These are phyloP conservation scores for Halcyon senegalensis DNA, from an alignment of 2,113 vertebrate genomes.

Conservation along the genomic window DNA sequence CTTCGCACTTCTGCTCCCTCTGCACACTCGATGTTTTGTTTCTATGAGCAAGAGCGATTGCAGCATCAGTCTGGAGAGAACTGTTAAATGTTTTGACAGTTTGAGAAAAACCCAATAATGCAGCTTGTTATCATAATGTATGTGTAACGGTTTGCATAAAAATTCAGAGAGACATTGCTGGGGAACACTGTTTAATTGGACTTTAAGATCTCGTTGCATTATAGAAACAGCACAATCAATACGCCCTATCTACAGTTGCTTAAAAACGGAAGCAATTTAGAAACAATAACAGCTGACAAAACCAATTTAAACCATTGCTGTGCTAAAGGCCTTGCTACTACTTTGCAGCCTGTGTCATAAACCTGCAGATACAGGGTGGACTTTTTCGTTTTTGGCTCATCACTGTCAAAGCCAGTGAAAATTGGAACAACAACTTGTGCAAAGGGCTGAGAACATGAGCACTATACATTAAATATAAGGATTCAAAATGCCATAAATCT, in stretches of 20 bases:
- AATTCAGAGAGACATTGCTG: background rate
- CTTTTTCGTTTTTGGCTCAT: background rate
- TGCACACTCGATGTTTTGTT: background rate
- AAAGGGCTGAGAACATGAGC: background rate
- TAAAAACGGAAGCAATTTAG: background rate
- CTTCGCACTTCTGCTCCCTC: background rate
- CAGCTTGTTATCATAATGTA: background rate
- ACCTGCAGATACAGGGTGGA: background rate
- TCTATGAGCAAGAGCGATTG: background rate
- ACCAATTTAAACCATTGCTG: background rate
- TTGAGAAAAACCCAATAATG: background rate
- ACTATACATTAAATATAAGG: background rate
- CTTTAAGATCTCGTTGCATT: background rate
- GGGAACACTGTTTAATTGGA: background rate
- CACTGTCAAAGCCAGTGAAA: background rate
- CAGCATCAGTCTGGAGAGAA: background rate
- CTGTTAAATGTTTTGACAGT: constrained; percentile 2
- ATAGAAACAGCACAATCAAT: background rate
- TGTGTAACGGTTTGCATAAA: background rate
- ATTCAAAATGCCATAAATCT: background rate
- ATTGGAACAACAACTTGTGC: fast-evolving
- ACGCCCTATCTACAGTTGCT: background rate
- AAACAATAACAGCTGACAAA: background rate
- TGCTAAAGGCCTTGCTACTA: background rate
- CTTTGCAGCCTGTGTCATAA: background rate